Conservation (phyloP, 2,888 invertebrate species). For the Cerastis leucographa region DNA sequence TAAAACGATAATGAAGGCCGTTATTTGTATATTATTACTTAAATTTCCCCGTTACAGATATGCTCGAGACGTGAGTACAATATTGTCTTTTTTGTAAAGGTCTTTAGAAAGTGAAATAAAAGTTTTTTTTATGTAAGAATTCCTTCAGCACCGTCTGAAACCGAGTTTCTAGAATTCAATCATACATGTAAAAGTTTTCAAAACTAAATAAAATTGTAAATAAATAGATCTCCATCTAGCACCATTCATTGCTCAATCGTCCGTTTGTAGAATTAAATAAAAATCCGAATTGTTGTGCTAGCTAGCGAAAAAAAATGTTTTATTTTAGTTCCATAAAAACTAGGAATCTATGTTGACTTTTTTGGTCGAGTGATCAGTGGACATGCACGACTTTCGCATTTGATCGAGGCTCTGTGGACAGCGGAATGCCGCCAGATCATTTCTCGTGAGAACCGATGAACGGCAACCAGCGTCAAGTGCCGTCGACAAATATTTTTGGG, state of each 20-base stretch:
- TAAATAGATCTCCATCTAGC: conserved; percentile 17
- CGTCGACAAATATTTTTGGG: conserved; percentile 81
- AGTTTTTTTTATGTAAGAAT: not conserved
- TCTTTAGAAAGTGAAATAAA: conserved; percentile 43
- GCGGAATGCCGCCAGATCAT: conserved; percentile 84
- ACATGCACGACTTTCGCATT: conserved; percentile 90
- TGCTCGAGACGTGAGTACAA: conserved; percentile 11
- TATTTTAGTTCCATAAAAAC: conserved; percentile 78
- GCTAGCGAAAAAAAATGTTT: conserved; percentile 60
- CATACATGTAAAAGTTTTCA: not conserved
- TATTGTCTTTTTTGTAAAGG: not conserved
- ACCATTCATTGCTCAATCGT: conserved; percentile 38
- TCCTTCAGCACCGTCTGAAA: not conserved
- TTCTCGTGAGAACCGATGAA: conserved; percentile 88
- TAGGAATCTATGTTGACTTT: conserved; percentile 82
- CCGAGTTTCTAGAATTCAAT: not conserved
- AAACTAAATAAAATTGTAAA: conserved; percentile 3
- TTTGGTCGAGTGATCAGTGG: conserved; percentile 84
- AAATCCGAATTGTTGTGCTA: conserved; percentile 50
- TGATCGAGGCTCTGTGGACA: conserved; percentile 85
- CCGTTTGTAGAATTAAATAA: conserved; percentile 50
- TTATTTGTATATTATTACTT: conserved; percentile 83
- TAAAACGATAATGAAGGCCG: conserved; percentile 83
- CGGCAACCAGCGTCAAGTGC: conserved; percentile 81
- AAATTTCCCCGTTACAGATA: conserved; percentile 56